Conservation (phyloP, 2,797 vertebrate species). For the Hippoglossus hippoglossus region DNA sequence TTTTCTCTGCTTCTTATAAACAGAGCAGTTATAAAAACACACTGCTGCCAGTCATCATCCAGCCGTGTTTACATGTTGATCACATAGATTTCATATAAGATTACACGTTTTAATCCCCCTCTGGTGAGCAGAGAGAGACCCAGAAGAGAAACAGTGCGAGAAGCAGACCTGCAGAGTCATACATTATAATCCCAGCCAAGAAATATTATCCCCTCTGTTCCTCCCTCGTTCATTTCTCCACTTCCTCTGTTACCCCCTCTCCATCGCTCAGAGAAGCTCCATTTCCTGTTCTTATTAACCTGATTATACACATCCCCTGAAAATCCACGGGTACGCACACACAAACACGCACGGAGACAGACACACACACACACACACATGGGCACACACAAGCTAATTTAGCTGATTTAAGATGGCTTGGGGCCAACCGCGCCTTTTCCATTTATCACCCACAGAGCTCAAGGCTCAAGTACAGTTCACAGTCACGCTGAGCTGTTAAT, state of each 20-base stretch:
- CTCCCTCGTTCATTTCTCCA: constrained; percentile 48
- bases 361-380: background rate
- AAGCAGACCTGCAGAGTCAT: constrained; percentile 56
- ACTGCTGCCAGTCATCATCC: constrained; percentile 26
- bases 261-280: constrained; percentile 67
- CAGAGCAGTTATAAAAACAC: constrained; percentile 42
- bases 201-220: constrained; percentile 59
- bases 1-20: constrained; percentile 33
- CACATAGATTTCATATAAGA: constrained; percentile 38
- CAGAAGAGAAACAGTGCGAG: constrained; percentile 1
- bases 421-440: constrained; percentile 67
- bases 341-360: constrained; percentile 13
- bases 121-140: constrained; percentile 10
- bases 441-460: constrained; percentile 67
- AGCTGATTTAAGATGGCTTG: constrained; percentile 75
- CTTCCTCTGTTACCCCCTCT: constrained; percentile 52
- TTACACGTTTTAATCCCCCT: constrained; percentile 18
- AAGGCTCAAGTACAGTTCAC: constrained; percentile 57
- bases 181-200: constrained; percentile 52
- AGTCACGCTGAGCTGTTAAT: constrained; percentile 51
- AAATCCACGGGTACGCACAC: constrained; percentile 55
- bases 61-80: constrained; percentile 36
- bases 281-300: constrained; percentile 77
- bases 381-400: constrained; percentile 42
- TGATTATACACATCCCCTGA: constrained; percentile 67